Evolutionary conservation across 2,797 vertebrate genomes (phyloP).

Genomic region (Podarcis lilfordi): DNA sequence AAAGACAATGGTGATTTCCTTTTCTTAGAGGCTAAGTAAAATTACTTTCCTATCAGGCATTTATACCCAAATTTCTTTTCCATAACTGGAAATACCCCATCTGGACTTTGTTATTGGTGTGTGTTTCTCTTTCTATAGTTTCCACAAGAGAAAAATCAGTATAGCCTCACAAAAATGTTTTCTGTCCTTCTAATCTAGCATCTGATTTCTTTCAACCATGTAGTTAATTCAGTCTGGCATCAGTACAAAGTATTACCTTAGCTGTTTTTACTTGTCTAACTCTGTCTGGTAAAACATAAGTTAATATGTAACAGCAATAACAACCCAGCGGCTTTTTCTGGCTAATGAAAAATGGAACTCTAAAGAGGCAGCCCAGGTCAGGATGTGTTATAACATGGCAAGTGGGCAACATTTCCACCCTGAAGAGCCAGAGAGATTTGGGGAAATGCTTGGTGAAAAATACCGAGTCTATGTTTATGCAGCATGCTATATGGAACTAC

Average conservation of each 20-base stretch:
- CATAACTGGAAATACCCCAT: constrained; percentile 39
- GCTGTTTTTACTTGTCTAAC: constrained; percentile 34
- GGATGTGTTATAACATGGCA: constrained; percentile 43
- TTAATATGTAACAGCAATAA: constrained; percentile 68
- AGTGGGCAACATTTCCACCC: constrained; percentile 27
- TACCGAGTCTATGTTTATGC: background rate
- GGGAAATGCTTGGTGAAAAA: background rate
- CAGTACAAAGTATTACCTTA: constrained; percentile 26
- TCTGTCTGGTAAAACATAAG: constrained; percentile 49
- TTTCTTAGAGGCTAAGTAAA: constrained; percentile 43
- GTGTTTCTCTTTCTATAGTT: background rate
- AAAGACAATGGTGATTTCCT: constrained; percentile 37
- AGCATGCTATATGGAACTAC: background rate
- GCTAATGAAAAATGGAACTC: constrained; percentile 57
- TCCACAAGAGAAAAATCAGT: background rate
- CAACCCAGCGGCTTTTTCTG: constrained; percentile 41
- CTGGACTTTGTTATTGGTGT: constrained; percentile 11
- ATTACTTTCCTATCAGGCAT: constrained; percentile 44
- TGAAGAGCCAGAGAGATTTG: background rate
- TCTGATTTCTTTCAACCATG: constrained; percentile 33
- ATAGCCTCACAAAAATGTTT: background rate
- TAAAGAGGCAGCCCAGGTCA: constrained; percentile 43
- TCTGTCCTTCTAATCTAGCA: background rate
- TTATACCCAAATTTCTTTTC: constrained; percentile 43
- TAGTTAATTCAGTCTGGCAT: constrained; percentile 32